Base-by-base conservation (phyloP, 37 sponge, comb jelly and placozoan species). In the Ephydatia muelleri region DNA sequence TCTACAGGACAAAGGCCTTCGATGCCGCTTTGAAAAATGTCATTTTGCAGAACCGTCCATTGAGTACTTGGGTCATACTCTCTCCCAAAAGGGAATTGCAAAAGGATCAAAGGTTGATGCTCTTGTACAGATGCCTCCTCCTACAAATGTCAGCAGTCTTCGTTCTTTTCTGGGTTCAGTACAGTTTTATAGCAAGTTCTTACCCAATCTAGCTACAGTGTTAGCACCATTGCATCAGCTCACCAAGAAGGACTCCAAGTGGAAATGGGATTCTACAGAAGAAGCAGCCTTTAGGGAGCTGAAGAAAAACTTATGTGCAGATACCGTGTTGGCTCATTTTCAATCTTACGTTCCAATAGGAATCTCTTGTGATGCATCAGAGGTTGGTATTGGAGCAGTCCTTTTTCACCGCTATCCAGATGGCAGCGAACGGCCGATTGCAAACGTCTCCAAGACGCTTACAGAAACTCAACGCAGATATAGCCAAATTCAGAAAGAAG, bases 401-500 rank as follows among this genome's bases (percentile, higher is more conserved):
- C 66, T 89, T 13, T 83, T 84, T 5, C 93, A 92, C 65, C 70
- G 76, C 28, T 37, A 74, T 21, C 73, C 67, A 4, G 76, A 89
- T 77, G 80, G 84, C 2, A 57, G 40, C 23, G 90, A 89, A 32
- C 65, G 81, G 31, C 89, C 89, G 2, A 49, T 93, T 14, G 87
- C 90, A 19, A 86, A 70, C 65, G 90, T 86, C 22, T 93, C 93
- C 2, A 73, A 90, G 27, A 89, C 79, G 1, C 68, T 93, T 26
- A 33, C 85, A 16, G 29, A 40, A 16, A 48, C 68, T 39, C 88
- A 92, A 68, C 38, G 73, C 9, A 92, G 84, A 21, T 93, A 89
- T 37, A 47, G 87, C 19, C 93, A 88, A 49, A 82, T 88, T 5
- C 90, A 87, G 29, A 81, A 81, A 35, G 86, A 90, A 32, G 91